These are phyloP conservation scores for Riparia riparia DNA, from an alignment of 2,113 vertebrate genomes.

Conservation along the genomic window DNA sequence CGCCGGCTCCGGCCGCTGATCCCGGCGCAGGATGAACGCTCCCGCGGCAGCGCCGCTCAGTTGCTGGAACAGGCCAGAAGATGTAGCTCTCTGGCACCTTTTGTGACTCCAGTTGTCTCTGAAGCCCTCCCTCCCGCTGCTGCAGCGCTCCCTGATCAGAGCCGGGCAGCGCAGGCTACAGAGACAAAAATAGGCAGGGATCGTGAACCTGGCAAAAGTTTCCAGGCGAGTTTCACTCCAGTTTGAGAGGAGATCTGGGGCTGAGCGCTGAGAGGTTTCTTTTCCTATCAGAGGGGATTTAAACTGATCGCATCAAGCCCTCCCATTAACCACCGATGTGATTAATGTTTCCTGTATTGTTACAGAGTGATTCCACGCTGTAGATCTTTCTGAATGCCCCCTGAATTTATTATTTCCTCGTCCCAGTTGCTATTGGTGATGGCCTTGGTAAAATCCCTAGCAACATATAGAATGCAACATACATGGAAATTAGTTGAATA, in stretches of 20 bases:
- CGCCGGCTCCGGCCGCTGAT: not conserved
- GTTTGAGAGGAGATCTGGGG: constrained; percentile 8
- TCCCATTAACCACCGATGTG: not conserved
- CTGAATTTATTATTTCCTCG: constrained; percentile 64
- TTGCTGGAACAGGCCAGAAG: constrained; percentile 38
- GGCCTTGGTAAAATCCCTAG: constrained; percentile 65
- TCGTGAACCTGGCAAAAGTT: constrained; percentile 13
- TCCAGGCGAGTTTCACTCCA: not conserved
- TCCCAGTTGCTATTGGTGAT: constrained; percentile 68
- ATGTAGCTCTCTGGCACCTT: constrained; percentile 61
- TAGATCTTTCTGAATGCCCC: constrained; percentile 50
- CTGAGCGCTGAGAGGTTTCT: not conserved
- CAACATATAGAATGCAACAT: constrained; percentile 67
- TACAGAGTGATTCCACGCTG: constrained; percentile 39
- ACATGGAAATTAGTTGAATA: constrained; percentile 67
- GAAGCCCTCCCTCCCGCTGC: not conserved
- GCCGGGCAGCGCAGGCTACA: not conserved
- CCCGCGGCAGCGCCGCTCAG: not conserved
- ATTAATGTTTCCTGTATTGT: constrained; percentile 23
- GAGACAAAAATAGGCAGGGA: not conserved
- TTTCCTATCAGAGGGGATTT: constrained; percentile 18
- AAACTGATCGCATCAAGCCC: not conserved
- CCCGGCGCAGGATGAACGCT: not conserved
- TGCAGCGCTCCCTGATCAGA: not conserved
- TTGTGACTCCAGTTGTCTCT: constrained; percentile 10